Conservation (phyloP, 2,888 invertebrate species). For the Eurois occulta region DNA sequence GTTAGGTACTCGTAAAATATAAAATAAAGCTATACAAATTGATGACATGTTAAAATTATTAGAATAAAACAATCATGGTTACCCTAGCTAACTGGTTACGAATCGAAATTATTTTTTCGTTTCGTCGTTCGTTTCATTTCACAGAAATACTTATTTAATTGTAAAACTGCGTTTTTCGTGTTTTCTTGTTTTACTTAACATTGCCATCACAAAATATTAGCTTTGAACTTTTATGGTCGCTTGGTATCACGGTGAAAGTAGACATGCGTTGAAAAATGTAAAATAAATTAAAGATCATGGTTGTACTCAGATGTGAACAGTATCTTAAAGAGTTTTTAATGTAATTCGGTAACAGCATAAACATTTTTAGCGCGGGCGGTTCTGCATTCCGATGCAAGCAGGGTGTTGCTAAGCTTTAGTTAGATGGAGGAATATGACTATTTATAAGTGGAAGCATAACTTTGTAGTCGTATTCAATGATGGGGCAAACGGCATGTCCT, state of each 20-base stretch:
- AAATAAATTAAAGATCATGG: constrained; percentile 64
- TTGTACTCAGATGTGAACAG: constrained; percentile 11
- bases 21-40: constrained; percentile 22
- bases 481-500: constrained; percentile 73
- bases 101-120: constrained; percentile 18
- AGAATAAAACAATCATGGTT: constrained; percentile 21
- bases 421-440: constrained; percentile 49
- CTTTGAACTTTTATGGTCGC: constrained; percentile 82
- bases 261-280: constrained; percentile 71
- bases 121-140: not conserved
- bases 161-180: not conserved
- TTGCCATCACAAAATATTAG: constrained; percentile 62
- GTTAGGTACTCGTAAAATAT: constrained; percentile 60
- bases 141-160: constrained; percentile 5
- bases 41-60: constrained; percentile 26
- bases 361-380: constrained; percentile 50
- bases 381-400: constrained; percentile 54
- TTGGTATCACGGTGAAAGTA: constrained; percentile 82
- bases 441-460: constrained; percentile 63
- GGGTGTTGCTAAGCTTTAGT: constrained; percentile 61
- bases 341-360: constrained; percentile 55
- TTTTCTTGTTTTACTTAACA: constrained; percentile 57
- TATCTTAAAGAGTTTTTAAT: constrained; percentile 29
- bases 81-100: not conserved
- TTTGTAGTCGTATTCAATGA: constrained; percentile 66